Percentiles rank a stretch among this genome's conserved stretches.
Conservation (phyloP, 1,140 invertebrate genomes). For the Meloidogyne hapla region DNA sequence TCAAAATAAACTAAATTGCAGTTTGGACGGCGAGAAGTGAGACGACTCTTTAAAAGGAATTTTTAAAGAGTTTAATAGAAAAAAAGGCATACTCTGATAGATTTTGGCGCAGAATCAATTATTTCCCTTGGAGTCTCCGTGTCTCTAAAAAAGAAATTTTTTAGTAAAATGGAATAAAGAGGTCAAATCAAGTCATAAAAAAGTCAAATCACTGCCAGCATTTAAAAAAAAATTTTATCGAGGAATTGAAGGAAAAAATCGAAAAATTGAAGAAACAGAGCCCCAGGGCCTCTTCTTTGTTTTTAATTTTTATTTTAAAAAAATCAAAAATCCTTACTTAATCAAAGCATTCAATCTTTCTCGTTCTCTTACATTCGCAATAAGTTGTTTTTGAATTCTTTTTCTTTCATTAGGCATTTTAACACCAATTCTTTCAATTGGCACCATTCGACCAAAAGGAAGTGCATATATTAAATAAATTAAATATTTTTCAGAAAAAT, state of each 20-base stretch:
- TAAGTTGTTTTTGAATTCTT: background rate
- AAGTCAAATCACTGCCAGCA: background rate
- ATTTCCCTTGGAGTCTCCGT: background rate
- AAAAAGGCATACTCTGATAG: background rate
- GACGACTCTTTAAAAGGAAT: conserved; percentile 12
- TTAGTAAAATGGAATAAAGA: too few relatives aligned
- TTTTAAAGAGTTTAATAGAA: background rate
- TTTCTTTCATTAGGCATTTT: conserved; percentile 4
- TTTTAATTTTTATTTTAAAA: background rate
- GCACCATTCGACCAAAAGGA: conserved; percentile 52
- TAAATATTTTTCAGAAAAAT: conserved; percentile 58
- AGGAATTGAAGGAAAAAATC: too few relatives aligned
- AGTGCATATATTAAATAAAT: conserved; percentile 55
- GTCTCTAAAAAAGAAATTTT: background rate
- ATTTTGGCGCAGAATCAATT: conserved; percentile 3
- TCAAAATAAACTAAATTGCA: conserved; percentile 48
- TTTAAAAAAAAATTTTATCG: too few relatives aligned
- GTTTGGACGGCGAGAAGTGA: conserved; percentile 36
- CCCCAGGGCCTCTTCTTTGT: too few relatives aligned
- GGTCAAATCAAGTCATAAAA: background rate
- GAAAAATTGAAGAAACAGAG: too few relatives aligned
- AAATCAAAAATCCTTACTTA: conserved; percentile 14
- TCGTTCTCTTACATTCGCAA: background rate
- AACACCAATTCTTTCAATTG: conserved; percentile 35
- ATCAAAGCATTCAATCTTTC: background rate